Evolutionary conservation across 2,888 invertebrate genomes (phyloP).

Genomic region (Limnephilus auricula): DNA sequence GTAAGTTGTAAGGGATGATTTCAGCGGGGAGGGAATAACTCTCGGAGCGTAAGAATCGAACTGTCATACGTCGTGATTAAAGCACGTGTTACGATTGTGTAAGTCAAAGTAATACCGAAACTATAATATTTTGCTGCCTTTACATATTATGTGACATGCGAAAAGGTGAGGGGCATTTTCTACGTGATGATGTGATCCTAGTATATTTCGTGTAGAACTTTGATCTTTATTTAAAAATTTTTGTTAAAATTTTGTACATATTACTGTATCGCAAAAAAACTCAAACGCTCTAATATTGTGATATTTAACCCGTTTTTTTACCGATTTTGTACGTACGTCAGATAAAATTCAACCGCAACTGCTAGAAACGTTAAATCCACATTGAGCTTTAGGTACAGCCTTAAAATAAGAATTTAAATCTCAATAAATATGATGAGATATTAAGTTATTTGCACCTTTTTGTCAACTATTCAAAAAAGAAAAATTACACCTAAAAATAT

Average conservation of each 20-base stretch:
- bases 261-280: background rate
- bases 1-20: constrained; percentile 42
- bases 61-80: constrained; percentile 40
- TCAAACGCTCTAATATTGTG: background rate
- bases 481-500: too few relatives aligned
- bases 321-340: background rate
- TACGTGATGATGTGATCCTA: background rate
- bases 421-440: too few relatives aligned
- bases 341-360: too few relatives aligned
- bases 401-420: too few relatives aligned
- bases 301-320: background rate
- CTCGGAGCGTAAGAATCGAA: constrained; percentile 40
- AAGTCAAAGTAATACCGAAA: background rate
- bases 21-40: constrained; percentile 19
- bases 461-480: too few relatives aligned
- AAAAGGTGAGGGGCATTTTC: background rate
- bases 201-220: background rate
- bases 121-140: background rate
- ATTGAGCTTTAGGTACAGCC: too few relatives aligned
- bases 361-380: too few relatives aligned
- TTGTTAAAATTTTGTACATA: background rate
- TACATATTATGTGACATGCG: background rate
- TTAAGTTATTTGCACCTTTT: too few relatives aligned
- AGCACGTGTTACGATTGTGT: constrained; percentile 24
- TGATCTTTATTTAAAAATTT: background rate